Evolutionary conservation across 92 coral and sea anemone species (phyloP).

Genomic region (Diadumene lineata): DNA sequence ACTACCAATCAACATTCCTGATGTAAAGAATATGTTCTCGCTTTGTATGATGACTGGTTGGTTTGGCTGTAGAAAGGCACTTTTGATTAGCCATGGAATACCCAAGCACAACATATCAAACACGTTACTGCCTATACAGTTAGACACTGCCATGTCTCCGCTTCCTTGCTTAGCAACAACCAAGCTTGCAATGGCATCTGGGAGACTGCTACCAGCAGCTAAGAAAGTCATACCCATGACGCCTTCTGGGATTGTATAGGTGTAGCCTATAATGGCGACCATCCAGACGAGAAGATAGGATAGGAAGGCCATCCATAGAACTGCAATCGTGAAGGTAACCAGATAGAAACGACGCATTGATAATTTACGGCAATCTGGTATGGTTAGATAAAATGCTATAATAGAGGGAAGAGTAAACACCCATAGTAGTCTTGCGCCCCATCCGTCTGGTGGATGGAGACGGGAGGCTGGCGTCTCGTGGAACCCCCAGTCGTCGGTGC

Average conservation of each 20-base stretch:
- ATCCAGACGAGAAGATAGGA: slow-evolving; percentile 98
- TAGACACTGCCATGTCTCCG: slow-evolving; percentile 99
- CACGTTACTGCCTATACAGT: slow-evolving; percentile 96
- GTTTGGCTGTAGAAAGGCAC: slow-evolving; percentile 75
- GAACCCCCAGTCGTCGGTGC: slow-evolving; percentile 52
- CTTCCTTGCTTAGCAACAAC: slow-evolving; percentile 91
- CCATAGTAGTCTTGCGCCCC: slow-evolving; percentile 66
- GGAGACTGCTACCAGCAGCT: slow-evolving; percentile 99
- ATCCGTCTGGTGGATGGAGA: slow-evolving; percentile 61
- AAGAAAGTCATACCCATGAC: slow-evolving; percentile 99
- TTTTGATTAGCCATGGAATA: slow-evolving; percentile 92
- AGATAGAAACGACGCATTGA: slow-evolving; percentile 86
- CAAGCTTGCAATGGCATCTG: slow-evolving; percentile 98
- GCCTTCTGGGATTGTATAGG: slow-evolving; percentile 95
- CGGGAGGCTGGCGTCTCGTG: slow-evolving; percentile 47
- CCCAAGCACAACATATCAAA: slow-evolving; percentile 98
- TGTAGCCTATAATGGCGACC: slow-evolving; percentile 91
- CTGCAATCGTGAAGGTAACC: slow-evolving; percentile 80
- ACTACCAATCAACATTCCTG: slow-evolving; percentile 83
- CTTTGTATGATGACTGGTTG: slow-evolving; percentile 82
- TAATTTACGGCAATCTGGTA: slow-evolving; percentile 88
- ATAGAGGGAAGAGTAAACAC: slow-evolving; percentile 81
- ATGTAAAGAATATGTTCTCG: slow-evolving; percentile 90
- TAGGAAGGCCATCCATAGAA: slow-evolving; percentile 94
- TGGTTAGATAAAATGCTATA: slow-evolving; percentile 73